phyloP scores from a whole-genome alignment of 2,888 invertebrate genomes.

The Euplexia lucipara region DNA sequence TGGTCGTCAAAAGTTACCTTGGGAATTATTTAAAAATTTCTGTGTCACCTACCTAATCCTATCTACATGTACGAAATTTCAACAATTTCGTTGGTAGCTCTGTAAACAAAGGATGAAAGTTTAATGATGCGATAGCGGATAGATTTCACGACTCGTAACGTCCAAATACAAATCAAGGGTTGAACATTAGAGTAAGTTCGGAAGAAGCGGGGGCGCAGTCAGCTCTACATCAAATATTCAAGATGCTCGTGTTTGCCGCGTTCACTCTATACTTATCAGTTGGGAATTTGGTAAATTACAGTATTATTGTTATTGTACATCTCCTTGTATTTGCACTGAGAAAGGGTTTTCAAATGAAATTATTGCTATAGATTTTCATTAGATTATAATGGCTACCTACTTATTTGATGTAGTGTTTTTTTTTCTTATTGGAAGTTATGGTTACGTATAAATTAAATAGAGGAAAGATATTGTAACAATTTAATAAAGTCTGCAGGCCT shows the following conservation, averaged over 20 bases:
- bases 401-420: too few relatives aligned
- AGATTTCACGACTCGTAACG: conserved; percentile 62
- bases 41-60: too few relatives aligned
- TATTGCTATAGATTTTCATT: neutral
- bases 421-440: too few relatives aligned
- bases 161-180: conserved; percentile 74
- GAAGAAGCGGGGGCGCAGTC: conserved; percentile 67
- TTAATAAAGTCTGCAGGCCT: neutral
- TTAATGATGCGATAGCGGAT: conserved; percentile 71
- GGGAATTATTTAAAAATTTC: too few relatives aligned
- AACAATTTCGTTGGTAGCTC: conserved; percentile 25
- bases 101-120: conserved; percentile 70
- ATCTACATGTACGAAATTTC: neutral
- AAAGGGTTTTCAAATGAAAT: conserved; percentile 1
- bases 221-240: conserved; percentile 80
- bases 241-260: conserved; percentile 60
- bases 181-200: conserved; percentile 73
- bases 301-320: conserved; percentile 34
- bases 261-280: conserved; percentile 60
- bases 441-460: too few relatives aligned
- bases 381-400: too few relatives aligned
- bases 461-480: neutral
- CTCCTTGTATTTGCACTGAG: neutral
- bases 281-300: conserved; percentile 55
- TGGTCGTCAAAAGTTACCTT: too few relatives aligned